Evolutionary conservation across 2,797 vertebrate species (phyloP), one percentile per base, ranked within the genome.

Genomic region (Rhinatrema bivittatum): DNA sequence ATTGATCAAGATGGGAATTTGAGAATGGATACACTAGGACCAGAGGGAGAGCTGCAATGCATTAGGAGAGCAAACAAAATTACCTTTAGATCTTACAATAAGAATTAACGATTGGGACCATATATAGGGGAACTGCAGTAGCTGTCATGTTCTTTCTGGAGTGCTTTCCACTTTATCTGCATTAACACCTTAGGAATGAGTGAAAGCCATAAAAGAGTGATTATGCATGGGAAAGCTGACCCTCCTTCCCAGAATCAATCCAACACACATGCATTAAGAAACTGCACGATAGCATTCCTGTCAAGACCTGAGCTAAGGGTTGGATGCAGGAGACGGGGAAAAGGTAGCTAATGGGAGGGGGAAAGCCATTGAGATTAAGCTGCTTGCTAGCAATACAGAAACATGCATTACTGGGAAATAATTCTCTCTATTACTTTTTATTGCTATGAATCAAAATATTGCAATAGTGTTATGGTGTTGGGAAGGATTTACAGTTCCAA

Each of bases 61-160:
- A 84, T 84, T 84, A 85, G 74, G 65, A 83, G 55, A 77, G 70
- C 79, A 86, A 87, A 86, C 68, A 82, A 75, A 79, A 79, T 82
- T 80, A 86, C 74, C 70, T 78, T 64, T 51, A 70, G 70, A 74
- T 81, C 76, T 77, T 66, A 77, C 56, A 76, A 77, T 76, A 70
- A 73, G 76, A 79, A 82, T 76, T 82, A 86, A 77, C 40, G 54
- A 81, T 72, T 66, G 63, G 56, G 58, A 70, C 40, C 6, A 4
- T 68, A 53, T 16, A 46, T 36, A 5, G 0, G 43, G 57, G 70
- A 50, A 52, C 35, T 13, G 11, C 3, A 50, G 68, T 47, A 62
- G 74, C 77, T 50, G 41, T 53, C 60, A 76, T 57, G 17, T 34
- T 76, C 67, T 38, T 54, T 68, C 65, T 67, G 12, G 51, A 77